Evolutionary conservation across 2,797 vertebrate species (phyloP).

Genomic region (Acestrorhynchus altus): DNA sequence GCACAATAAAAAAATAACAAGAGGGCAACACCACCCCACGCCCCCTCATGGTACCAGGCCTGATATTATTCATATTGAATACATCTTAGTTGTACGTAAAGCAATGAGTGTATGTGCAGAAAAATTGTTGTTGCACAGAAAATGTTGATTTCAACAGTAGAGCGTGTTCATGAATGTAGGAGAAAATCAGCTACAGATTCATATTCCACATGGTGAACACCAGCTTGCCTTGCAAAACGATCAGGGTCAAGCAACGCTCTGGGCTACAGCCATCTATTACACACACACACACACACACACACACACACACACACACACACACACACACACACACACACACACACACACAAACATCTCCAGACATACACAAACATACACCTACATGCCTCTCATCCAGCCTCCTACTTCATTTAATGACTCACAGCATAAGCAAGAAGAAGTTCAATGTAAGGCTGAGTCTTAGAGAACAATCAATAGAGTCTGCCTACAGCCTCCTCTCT

Average conservation of each 20-base stretch:
- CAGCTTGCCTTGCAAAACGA: background rate
- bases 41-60: too few relatives aligned
- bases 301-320: constrained; percentile 9
- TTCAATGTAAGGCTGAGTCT: background rate
- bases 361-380: background rate
- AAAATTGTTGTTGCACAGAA: too few relatives aligned
- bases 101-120: too few relatives aligned
- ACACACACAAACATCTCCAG: background rate
- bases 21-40: too few relatives aligned
- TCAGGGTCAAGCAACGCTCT: background rate
- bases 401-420: background rate
- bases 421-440: constrained; percentile 4
- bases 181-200: background rate
- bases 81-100: too few relatives aligned
- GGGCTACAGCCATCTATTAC: background rate
- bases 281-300: background rate
- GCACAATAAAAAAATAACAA: too few relatives aligned
- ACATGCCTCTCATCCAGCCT: background rate
- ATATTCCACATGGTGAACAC: background rate
- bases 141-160: background rate
- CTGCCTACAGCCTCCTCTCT: background rate
- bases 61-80: too few relatives aligned
- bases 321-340: background rate
- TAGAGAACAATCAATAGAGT: background rate
- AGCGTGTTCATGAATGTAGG: background rate